A percentile compares a stretch with the other conserved stretches of the same genome.
Evolutionary conservation across 2,797 vertebrate species (phyloP).

Genomic region (Zalophus californianus): DNA sequence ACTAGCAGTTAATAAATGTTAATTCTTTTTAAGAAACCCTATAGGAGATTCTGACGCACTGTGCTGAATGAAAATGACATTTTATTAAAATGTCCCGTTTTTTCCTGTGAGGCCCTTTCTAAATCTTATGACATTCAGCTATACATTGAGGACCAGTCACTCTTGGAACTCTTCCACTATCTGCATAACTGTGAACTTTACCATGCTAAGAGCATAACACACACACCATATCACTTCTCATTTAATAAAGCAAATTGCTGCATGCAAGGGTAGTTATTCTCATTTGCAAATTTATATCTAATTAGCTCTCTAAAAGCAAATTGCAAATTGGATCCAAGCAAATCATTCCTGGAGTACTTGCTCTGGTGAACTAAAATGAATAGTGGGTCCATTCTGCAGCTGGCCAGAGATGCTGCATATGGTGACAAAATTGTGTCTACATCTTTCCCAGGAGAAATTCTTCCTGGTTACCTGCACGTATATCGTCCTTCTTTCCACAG

Average conservation of each 20-base stretch:
- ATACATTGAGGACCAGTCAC: not conserved
- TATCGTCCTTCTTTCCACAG: constrained; percentile 52
- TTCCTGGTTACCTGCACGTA: constrained; percentile 70
- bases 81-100: not conserved
- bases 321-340: not conserved
- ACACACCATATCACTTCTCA: not conserved
- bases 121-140: not conserved
- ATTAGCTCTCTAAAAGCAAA: constrained; percentile 8
- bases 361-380: constrained; percentile 81
- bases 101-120: not conserved
- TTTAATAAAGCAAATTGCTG: not conserved
- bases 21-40: not conserved
- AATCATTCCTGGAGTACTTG: not conserved
- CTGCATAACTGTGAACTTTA: not conserved
- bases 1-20: not conserved
- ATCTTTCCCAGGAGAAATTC: constrained; percentile 64
- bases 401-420: not conserved
- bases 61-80: not conserved
- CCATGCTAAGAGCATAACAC: not conserved
- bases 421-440: constrained; percentile 63
- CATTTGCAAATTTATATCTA: not conserved
- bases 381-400: constrained; percentile 43
- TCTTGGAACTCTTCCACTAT: not conserved
- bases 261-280: not conserved
- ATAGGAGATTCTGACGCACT: not conserved